Conservation (phyloP, 35 echinoderm and acorn worm genomes). For the Diadema setosum region DNA sequence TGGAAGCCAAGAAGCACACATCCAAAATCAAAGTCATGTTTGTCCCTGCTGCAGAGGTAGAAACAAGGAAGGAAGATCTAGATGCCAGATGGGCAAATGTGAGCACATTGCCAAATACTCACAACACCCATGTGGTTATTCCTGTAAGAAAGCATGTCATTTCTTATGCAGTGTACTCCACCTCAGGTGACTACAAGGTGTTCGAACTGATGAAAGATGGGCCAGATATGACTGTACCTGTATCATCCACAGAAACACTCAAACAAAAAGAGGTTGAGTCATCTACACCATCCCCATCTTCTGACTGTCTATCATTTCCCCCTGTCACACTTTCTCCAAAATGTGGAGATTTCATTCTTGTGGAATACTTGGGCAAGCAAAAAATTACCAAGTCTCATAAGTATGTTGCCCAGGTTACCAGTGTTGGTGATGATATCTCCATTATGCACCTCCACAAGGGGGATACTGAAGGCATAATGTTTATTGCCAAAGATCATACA, state of each 20-base stretch:
- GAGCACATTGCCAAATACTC: background rate
- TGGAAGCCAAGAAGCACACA: background rate
- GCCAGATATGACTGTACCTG: background rate
- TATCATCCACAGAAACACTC: no score
- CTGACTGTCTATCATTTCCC: background rate
- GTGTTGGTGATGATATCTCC: background rate
- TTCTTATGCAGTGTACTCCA: background rate
- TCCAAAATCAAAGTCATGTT: background rate
- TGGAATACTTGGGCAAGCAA: background rate
- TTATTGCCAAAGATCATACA: background rate
- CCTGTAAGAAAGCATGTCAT: background rate
- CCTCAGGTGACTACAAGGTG: background rate
- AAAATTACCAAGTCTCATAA: background rate
- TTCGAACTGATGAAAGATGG: background rate
- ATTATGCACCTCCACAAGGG: background rate
- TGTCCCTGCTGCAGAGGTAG: background rate
- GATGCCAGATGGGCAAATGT: background rate
- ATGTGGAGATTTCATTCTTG: background rate
- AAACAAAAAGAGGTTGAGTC: no score
- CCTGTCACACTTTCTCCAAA: background rate
- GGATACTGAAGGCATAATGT: background rate
- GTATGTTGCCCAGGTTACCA: background rate
- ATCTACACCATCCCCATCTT: no score
- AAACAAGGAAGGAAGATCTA: background rate
- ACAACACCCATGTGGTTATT: background rate